phyloP scores from a whole-genome alignment of 2,888 invertebrate genomes.

The Chromoteleia sp. region DNA sequence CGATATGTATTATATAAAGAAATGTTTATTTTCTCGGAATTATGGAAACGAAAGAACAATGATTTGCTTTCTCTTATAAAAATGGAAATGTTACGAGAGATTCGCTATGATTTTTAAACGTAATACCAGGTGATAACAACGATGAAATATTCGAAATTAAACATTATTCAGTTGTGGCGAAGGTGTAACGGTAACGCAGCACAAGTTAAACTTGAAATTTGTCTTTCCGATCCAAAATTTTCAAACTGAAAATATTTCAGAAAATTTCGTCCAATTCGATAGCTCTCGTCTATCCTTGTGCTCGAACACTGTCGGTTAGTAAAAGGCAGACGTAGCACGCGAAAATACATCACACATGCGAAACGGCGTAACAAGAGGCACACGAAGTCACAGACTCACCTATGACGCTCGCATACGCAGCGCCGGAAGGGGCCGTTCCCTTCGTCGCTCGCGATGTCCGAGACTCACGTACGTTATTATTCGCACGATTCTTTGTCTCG shows the following conservation, averaged over 20 bases:
- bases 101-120: neutral
- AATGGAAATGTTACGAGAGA: conserved; percentile 10
- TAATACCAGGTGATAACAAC: neutral
- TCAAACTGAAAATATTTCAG: too few species aligned
- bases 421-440: conserved; percentile 56
- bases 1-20: conserved; percentile 12
- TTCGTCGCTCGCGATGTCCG: conserved; percentile 44
- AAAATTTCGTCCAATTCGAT: too few species aligned
- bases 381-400: conserved; percentile 36
- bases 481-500: conserved; percentile 53
- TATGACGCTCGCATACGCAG: conserved; percentile 34
- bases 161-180: too few species aligned
- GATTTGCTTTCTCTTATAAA: conserved; percentile 31
- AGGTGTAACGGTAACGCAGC: too few species aligned
- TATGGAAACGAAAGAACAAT: conserved; percentile 16
- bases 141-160: neutral
- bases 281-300: too few species aligned
- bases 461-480: conserved; percentile 45
- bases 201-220: too few species aligned
- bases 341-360: conserved; percentile 24
- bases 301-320: too few species aligned
- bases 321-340: conserved; percentile 7
- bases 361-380: conserved; percentile 1
- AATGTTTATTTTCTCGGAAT: conserved; percentile 16
- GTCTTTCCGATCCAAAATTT: too few species aligned